Evolutionary conservation across 2,888 invertebrate genomes (phyloP).

Genomic region (Chaitophorus viminalis): DNA sequence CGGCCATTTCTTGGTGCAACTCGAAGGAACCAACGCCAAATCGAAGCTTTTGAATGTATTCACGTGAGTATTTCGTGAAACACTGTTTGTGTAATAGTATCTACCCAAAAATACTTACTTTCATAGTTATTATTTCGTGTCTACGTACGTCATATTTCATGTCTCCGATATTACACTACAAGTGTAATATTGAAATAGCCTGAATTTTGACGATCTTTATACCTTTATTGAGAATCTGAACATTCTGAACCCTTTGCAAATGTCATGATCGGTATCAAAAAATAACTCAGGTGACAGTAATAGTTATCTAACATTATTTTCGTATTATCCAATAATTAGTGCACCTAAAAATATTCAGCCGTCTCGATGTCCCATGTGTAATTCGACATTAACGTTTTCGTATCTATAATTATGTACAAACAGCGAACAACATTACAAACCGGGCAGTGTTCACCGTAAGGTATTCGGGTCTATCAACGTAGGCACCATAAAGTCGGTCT

Average conservation of each 20-base stretch:
- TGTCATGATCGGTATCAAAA: too few relatives aligned
- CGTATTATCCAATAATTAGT: background rate
- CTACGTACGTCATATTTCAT: too few relatives aligned
- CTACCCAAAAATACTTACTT: background rate
- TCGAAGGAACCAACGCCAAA: slow-evolving; percentile 74
- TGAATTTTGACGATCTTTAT: too few relatives aligned
- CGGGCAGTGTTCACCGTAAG: slow-evolving; percentile 76
- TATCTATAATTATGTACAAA: too few relatives aligned
- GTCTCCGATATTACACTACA: too few relatives aligned
- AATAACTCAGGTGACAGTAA: background rate
- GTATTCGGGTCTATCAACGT: slow-evolving; percentile 77
- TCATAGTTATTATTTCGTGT: background rate
- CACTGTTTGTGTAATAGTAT: background rate
- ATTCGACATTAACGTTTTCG: too few relatives aligned
- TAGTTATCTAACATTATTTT: background rate
- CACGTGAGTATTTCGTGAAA: slow-evolving; percentile 63
- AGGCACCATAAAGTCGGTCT: slow-evolving; percentile 75
- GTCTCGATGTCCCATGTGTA: slow-evolving; percentile 20
- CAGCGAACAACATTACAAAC: slow-evolving; percentile 74
- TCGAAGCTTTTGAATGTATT: slow-evolving; percentile 69
- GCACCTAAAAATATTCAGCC: background rate
- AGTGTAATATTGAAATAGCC: too few relatives aligned
- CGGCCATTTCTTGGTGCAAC: slow-evolving; percentile 76
- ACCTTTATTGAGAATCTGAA: too few relatives aligned
- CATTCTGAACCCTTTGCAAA: too few relatives aligned